Evolutionary conservation across 2,888 invertebrate genomes (phyloP).

Genomic region (Troides helena): DNA sequence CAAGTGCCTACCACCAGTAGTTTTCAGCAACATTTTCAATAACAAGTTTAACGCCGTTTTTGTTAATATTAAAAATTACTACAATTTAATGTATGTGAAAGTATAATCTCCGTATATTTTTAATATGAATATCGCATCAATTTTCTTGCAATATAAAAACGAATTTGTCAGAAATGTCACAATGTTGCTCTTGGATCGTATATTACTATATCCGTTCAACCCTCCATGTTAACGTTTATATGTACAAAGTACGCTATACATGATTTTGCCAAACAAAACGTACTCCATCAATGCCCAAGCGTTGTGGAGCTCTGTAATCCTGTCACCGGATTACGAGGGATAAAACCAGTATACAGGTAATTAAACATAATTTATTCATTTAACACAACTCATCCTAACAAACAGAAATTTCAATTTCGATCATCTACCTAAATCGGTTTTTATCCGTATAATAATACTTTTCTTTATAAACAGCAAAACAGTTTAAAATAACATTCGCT

Average conservation of each 20-base stretch:
- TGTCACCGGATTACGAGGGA: slow-evolving; percentile 9
- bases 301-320: slow-evolving; percentile 4
- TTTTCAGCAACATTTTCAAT: too few relatives aligned
- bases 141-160: background rate
- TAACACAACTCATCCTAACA: background rate
- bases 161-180: background rate
- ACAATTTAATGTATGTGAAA: too few relatives aligned
- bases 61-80: too few relatives aligned
- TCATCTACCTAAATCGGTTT: background rate
- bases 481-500: too few relatives aligned
- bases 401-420: background rate
- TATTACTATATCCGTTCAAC: background rate
- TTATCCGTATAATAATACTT: background rate
- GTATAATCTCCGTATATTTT: background rate
- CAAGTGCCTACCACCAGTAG: too few relatives aligned
- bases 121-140: background rate
- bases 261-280: slow-evolving; percentile 1
- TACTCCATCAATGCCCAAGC: slow-evolving; percentile 1
- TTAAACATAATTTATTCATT: slow-evolving; percentile 8
- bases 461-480: background rate
- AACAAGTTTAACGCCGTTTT: too few relatives aligned
- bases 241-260: background rate
- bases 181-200: too few relatives aligned
- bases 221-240: background rate
- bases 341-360: slow-evolving; percentile 8